Base-by-base conservation (phyloP, 1,140 invertebrate genomes). In the Camponotus pennsylvanicus region DNA sequence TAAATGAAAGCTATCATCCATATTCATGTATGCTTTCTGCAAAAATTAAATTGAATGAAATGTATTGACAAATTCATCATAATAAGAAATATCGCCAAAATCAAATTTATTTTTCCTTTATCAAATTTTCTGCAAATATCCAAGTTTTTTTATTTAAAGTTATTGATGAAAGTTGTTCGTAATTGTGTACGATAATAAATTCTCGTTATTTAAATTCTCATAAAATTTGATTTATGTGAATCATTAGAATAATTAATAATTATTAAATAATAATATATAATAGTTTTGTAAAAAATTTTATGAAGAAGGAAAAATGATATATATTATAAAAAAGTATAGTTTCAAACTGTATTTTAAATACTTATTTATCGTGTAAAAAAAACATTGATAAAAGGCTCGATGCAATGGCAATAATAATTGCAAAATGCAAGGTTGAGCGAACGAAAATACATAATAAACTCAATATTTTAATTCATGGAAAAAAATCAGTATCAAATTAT, bases 401-500 rank as follows among this genome's bases (percentile, higher is more conserved):
- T 27, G 11, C 3, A 27, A 11, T 57, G 45, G 42, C 34, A 40
- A n/a, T 18, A 27, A 5, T 69, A 69, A 79, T 80, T 71, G 52
- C n/a, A 13, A 80, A 71, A 57, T 80, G 45, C n/a, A 70, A 70
- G 42, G 21, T 40, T 37, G 18, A 32, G 13, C 49, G 66, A 59
- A 32, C 57, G 21, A 71, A 71, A 71, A 80, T 69, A 15, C 37
- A 57, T 52, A 76, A 76, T 71, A 73, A 40, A 21, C 18, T 61
- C 9, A 9, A 42, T 52, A 18, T 40, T 21, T 34, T 69, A 40
- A 80, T 55, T 80, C 34, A 70, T 45, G 34, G 34, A 27, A 34
- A 69, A 69, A 80, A 80, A 80, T 80, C 63, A 80, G 77, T 27
- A 18, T 34, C 34, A 6, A 80, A 71, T 70, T 57, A 69, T 69